Base-by-base conservation (phyloP, 2,888 invertebrate species). In the Hydrotaea cyrtoneurina region DNA sequence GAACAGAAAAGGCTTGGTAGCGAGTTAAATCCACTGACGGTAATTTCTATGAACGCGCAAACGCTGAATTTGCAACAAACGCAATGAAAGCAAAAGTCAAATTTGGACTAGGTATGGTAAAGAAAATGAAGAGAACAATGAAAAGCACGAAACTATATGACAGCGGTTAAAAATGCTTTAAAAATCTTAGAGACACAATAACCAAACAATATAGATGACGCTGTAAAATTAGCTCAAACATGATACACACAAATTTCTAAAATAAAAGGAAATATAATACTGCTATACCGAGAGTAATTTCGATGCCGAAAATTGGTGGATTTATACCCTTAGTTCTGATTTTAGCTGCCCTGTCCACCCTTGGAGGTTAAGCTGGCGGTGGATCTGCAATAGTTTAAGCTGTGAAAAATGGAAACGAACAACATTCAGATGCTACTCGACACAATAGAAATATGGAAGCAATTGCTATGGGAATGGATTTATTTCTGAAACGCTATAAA, bases 391-490 rank as follows among this genome's bases (percentile, higher is more conserved):
- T 92, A 39, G 89, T 89, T 8, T 91, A 90, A 77, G 88, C 91
- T n/a, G 87, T 90, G 2, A 89, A 81, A 21, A 78, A 73, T 66
- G 90, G 90, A 3, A 86, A 77, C 69, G 88, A 87, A 83, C 89
- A 83, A 77, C 89, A 90, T 77, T 17, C 62, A 7, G 88, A 88
- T 87, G 86, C 83, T 26, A 76, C 87, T 71, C 87, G 90, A 5
- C 91, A 91, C 82, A 92, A 92, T 86, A 82, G 87, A 86, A 86
- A 83, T n/a, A 91, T 92, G 90, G 92, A 92, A 88, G 86, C 89
- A 62, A 90, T 91, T 59, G 90, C 89, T 26, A 73, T 46, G 46
- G 46, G 46, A 15, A 46, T 10, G 11, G 23, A 15, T 31, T 62
- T 62, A 26, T 62, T 10, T 23, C 62, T 31, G 2, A 31, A 62